Evolutionary conservation across 2,797 vertebrate genomes (phyloP).

Genomic region (Rhinoraja longicauda): DNA sequence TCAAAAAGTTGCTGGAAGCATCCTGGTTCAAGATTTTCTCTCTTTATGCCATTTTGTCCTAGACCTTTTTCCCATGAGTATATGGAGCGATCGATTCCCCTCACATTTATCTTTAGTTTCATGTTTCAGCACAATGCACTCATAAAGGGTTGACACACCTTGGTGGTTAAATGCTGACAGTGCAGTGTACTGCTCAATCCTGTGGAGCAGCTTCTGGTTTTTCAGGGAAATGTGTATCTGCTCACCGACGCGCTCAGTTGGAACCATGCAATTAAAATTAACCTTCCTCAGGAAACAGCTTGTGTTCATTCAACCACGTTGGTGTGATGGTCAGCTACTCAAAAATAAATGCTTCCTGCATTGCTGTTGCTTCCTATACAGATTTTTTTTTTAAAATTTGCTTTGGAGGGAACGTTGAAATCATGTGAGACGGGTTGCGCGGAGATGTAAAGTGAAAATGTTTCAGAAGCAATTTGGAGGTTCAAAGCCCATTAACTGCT

Average conservation of each 20-base stretch:
- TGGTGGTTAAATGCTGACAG: slow-evolving; percentile 18
- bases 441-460: background rate
- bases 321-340: background rate
- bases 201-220: slow-evolving; percentile 12
- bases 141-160: background rate
- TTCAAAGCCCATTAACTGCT: background rate
- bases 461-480: background rate
- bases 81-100: background rate
- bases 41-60: background rate
- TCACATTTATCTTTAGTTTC: background rate
- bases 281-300: slow-evolving; percentile 32
- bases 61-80: background rate
- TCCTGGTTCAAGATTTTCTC: background rate
- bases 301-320: background rate
- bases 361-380: background rate
- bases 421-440: background rate
- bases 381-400: background rate
- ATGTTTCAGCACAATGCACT: background rate
- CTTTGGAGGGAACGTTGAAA: background rate
- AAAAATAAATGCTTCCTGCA: background rate
- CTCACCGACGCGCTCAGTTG: background rate
- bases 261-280: slow-evolving; percentile 6
- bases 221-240: slow-evolving; percentile 4
- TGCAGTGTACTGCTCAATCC: background rate
- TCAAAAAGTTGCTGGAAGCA: too few species aligned